These are phyloP conservation scores for Athalia rosae DNA, from an alignment of 2,888 invertebrate genomes.

Conservation along the genomic window DNA sequence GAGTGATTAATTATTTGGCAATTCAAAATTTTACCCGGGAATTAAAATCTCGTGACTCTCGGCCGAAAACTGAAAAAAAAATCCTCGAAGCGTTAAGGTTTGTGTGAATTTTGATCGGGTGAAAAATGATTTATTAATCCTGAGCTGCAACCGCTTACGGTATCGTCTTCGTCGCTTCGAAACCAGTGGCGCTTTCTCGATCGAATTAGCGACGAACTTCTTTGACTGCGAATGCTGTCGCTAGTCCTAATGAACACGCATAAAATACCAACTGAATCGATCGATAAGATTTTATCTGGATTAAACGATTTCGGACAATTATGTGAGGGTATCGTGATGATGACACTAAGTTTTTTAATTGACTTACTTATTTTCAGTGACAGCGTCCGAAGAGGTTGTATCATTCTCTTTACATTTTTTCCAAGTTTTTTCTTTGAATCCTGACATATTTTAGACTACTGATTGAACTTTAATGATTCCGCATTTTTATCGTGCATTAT, in stretches of 20 bases:
- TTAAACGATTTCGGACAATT: neutral
- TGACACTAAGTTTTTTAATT: neutral
- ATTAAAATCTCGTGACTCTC: neutral
- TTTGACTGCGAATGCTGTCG: constrained; percentile 19
- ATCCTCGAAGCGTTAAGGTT: neutral
- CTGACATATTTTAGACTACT: constrained; percentile 21
- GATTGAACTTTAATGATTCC: neutral
- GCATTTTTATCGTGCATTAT: constrained; percentile 25
- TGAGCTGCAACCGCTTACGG: constrained; percentile 10
- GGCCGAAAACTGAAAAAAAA: constrained; percentile 14
- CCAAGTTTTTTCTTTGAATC: constrained; percentile 29
- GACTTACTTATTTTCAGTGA: constrained; percentile 17
- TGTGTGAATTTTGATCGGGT: neutral
- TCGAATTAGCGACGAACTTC: constrained; percentile 24
- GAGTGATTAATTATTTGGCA: neutral
- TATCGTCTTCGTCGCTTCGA: neutral
- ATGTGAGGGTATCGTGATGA: neutral
- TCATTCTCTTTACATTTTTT: constrained; percentile 17
- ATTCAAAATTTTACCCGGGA: constrained; percentile 13
- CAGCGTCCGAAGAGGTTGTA: constrained; percentile 24
- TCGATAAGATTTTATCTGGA: too few relatives aligned
- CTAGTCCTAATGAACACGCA: neutral
- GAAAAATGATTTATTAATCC: neutral
- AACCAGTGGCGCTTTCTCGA: neutral
- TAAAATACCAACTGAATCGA: neutral